These are phyloP conservation scores for Anguilla pacifica DNA, from an alignment of 2,797 vertebrate species.

Conservation along the genomic window DNA sequence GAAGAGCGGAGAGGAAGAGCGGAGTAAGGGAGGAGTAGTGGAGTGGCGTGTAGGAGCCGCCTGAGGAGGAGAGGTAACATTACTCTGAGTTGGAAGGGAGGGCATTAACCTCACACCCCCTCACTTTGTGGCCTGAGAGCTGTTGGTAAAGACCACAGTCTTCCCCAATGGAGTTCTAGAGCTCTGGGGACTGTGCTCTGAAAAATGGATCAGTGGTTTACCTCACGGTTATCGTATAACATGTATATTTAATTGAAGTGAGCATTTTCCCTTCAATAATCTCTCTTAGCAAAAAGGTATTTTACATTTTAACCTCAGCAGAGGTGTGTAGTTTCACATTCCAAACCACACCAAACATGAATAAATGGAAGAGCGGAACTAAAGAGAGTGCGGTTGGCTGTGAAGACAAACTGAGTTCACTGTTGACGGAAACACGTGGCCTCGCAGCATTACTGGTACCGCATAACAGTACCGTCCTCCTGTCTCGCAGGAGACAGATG, in stretches of 20 bases:
- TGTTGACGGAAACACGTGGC: background rate
- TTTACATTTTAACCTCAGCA: background rate
- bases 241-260: background rate
- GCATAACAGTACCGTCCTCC: background rate
- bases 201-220: constrained; percentile 1
- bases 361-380: background rate
- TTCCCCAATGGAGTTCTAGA: background rate
- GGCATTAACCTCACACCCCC: background rate
- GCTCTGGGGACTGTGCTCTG: background rate
- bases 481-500: background rate
- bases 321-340: background rate
- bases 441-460: background rate
- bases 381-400: background rate
- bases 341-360: background rate
- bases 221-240: background rate
- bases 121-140: background rate
- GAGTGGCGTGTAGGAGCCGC: background rate
- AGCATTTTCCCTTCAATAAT: background rate
- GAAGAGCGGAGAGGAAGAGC: background rate
- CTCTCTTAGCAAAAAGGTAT: background rate
- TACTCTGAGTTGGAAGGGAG: background rate
- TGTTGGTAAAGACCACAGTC: background rate
- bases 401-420: background rate
- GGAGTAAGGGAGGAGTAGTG: background rate
- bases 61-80: background rate